Evolutionary conservation across 2,888 invertebrate genomes (phyloP), one percentile per base, ranked within the genome.

Genomic region (Rhamnusium bicolor): DNA sequence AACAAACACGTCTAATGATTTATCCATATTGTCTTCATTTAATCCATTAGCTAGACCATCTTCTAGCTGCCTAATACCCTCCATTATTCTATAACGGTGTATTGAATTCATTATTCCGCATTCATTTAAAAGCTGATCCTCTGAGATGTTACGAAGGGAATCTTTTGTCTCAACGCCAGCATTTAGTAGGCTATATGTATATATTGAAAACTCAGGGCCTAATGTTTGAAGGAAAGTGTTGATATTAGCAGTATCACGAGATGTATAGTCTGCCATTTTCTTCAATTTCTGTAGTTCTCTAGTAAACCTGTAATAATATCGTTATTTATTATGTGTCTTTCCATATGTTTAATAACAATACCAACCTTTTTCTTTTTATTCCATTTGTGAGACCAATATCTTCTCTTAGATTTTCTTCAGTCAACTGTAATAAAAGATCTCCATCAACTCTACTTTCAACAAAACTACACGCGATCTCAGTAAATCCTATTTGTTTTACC

Each of bases 401-500:
- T 83, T 96, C 95, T 80, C 92, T 92, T 67, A 99, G 92, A 90
- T 98, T 98, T 68, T 95, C 94, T 88, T 98, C 98, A 8, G 94
- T 95, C 77, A 99, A 90, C 87, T 97, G 96, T 71, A 99, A 89
- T 76, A 99, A 89, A 65, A 99, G 90, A 90, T 99, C 99, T 6
- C 99, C 99, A 87, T 99, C 99, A 29, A 99, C 98, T 87, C 96
- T 92, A 84, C 98, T 97, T 69, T 95, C 95, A 54, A 93, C 92
- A 86, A 99, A 99, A 86, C 94, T 94, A 1, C 89, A 90, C 1
- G 95, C 93, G 82, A 94, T 97, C 84, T 95, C 94, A 14, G 92
- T 91, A 87, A 98, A 99, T 0, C 98, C 98, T 83, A 98, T 98
- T 91, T 99, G 98, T 86, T 96, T 97, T 0, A 99, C 97, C 99